phyloP scores from a whole-genome alignment of 2,888 invertebrate genomes.

The Apamea crenata region DNA sequence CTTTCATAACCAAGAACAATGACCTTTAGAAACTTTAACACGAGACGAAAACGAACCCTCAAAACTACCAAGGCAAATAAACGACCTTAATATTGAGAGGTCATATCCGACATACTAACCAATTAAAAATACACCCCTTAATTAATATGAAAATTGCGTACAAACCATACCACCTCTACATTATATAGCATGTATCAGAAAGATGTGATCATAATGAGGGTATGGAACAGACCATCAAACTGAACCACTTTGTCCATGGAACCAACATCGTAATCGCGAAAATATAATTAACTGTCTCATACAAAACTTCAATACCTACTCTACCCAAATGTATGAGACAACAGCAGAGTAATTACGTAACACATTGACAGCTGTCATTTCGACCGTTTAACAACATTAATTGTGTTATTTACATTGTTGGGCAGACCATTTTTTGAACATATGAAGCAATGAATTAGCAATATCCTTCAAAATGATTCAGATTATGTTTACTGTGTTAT shows the following conservation, averaged over 20 bases:
- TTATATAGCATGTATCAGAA: neutral
- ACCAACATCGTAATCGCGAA: neutral
- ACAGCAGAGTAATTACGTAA: neutral
- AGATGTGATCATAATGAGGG: neutral
- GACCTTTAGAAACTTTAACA: neutral
- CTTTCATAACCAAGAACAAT: neutral
- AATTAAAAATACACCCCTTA: constrained; percentile 26
- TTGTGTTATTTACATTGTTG: too few relatives aligned
- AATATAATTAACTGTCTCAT: neutral
- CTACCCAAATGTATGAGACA: too few relatives aligned
- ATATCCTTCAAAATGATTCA: too few relatives aligned
- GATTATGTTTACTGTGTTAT: too few relatives aligned
- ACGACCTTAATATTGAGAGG: constrained; percentile 11
- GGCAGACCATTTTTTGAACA: too few relatives aligned
- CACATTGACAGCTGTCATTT: too few relatives aligned
- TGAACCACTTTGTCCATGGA: neutral
- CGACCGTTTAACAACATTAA: too few relatives aligned
- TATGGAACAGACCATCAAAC: neutral
- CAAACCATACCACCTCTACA: neutral
- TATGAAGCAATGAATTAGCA: too few relatives aligned
- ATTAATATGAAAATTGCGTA: neutral
- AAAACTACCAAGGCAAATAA: neutral
- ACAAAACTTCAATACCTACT: too few relatives aligned
- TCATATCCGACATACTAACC: neutral
- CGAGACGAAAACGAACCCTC: neutral